Evolutionary conservation across 2,113 vertebrate species (phyloP).

Genomic region (Tetrao urogallus): DNA sequence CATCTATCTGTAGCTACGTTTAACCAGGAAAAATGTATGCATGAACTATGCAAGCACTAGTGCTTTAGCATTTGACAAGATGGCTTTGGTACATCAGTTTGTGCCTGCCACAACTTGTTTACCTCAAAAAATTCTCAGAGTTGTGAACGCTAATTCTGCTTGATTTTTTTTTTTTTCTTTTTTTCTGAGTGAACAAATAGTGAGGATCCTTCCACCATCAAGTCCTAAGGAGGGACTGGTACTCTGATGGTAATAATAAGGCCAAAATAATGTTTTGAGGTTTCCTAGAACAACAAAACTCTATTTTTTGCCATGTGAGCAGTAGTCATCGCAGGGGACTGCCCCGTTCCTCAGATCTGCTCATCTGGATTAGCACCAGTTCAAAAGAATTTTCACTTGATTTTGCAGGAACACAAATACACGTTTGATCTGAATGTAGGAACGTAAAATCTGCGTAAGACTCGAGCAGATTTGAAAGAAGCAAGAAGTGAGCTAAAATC

Average conservation of each 20-base stretch:
- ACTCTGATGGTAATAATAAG: not conserved
- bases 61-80: not conserved
- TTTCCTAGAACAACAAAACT: not conserved
- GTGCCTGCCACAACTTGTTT: not conserved
- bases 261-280: not conserved
- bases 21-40: not conserved
- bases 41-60: not conserved
- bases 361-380: not conserved
- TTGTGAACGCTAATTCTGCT: not conserved
- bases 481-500: not conserved
- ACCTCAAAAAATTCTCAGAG: not conserved
- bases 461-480: not conserved
- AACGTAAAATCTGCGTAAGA: not conserved
- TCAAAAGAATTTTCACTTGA: not conserved
- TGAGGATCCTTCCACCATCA: not conserved
- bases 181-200: not conserved
- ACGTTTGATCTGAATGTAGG: not conserved
- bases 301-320: fast-evolving
- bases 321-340: not conserved
- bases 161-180: not conserved
- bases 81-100: not conserved
- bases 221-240: not conserved
- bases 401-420: not conserved
- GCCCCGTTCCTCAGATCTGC: not conserved
- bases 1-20: not conserved